Evolutionary conservation across 2,888 invertebrate genomes (phyloP), one percentile per base, ranked within the genome.

Genomic region (Thumatha senex): DNA sequence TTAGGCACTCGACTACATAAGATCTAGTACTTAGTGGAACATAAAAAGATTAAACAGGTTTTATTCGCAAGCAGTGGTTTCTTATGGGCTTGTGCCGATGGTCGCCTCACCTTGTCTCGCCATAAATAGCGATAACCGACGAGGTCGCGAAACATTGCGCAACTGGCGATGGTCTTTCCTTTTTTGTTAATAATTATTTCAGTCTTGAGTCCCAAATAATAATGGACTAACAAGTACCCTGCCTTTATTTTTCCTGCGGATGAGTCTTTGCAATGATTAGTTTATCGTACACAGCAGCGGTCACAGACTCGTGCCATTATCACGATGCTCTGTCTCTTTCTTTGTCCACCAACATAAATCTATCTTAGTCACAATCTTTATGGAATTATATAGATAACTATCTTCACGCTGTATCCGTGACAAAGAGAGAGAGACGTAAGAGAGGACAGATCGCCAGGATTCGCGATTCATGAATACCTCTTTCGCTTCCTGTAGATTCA

Each of bases 101-200:
- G 74, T 78, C 77, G 81, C 74, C 78, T 86, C 76, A 82, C 89
- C 89, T 89, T 86, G 85, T 67, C 64, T 72, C 69, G 54, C 89
- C 89, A 76, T 85, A 84, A 84, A 86, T 74, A 86, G 88, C 70
- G 70, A 79, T 86, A 86, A 82, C 79, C 71, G 79, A 69, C 87
- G 88, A 89, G 89, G 89, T 79, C 86, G 75, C 74, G 65, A 62
- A 70, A 66, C 61, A 74, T 82, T 82, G 78, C 76, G 79, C 81
- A 86, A 82, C 75, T 63, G 70, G 72, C 73, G 68, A 67, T 75
- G 76, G 72, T 76, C 77, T 77, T 74, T 76, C 80, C 79, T 78
- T 80, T 74, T 76, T 72, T 71, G 67, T 72, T 61, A 67, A 70
- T 70, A 74, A 73, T 80, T 77, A 77, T 71, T 72, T 69, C 58